Evolutionary conservation across 2,888 invertebrate genomes (phyloP), one percentile per base, ranked within the genome.

Genomic region (Eremobia ochroleuca): DNA sequence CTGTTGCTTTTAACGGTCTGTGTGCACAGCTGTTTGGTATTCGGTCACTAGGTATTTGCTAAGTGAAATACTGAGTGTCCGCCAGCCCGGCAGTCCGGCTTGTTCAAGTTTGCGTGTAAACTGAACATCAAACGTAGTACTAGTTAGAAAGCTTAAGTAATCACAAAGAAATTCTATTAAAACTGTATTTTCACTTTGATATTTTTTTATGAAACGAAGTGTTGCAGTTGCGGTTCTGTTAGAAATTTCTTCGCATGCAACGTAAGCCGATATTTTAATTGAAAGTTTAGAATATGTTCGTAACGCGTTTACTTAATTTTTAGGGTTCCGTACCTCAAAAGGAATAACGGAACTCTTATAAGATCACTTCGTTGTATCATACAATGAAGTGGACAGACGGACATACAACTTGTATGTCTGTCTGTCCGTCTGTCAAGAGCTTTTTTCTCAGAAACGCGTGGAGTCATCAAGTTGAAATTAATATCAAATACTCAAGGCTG

Each of bases 71-170:
- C 73, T 62, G 75, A 73, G 58, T 69, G 52, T 75, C 49, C 46
- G 64, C 28, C 34, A 43, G 62, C 18, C n/a, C 4, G 18, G 34
- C 46, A 49, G 61, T 25, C 34, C 9, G 11, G 31, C 34, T 70
- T 85, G 46, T 73, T 62, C 40, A 76, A 31, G 75, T 85, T 77
- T 68, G 82, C 86, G 61, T 82, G 82, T 52, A 68, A 82, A 64
- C 37, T 73, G 67, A 34, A 82, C 76, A 55, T 85, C 64, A 83
- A 81, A 73, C 62, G 37, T 59, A 46, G n/a, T 55, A 37, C 64
- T 43, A 40, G 55, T 64, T 65, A 61, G 49, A 64, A 67, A 76
- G 62, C 76, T 70, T 58, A 73, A 49, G 15, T 74, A 65, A 67
- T 83, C 64, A 61, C 64, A 61, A 76, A 71, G 28, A 40, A 79